Conservation (phyloP, 2,888 invertebrate genomes). For the Rugalucina vietnamica region DNA sequence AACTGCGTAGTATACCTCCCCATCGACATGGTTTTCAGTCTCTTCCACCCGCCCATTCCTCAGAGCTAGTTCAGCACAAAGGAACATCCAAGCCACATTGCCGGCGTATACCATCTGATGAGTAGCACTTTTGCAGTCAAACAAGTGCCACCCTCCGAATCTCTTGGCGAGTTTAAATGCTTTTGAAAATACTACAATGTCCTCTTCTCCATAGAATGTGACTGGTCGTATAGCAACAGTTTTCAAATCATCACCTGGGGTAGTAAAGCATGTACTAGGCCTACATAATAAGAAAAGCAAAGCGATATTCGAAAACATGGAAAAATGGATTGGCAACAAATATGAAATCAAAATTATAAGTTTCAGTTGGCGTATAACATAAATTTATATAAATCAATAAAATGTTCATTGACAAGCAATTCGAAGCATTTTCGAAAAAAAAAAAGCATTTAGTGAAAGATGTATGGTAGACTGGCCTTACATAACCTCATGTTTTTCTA, state of each 20-base stretch:
- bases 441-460: no score
- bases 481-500: no score
- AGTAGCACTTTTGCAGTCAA: slow-evolving; percentile 85
- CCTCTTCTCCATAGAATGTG: slow-evolving; percentile 87
- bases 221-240: slow-evolving; percentile 87
- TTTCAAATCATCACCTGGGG: slow-evolving; percentile 77
- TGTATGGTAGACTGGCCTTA: no score
- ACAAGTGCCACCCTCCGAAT: slow-evolving; percentile 84
- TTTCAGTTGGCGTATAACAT: no score
- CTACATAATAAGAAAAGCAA: no score
- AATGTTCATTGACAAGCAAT: no score
- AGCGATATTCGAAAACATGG: no score
- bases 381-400: no score
- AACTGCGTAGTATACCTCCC: slow-evolving; percentile 86
- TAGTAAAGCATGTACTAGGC: background rate
- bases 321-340: no score
- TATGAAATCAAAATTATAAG: no score
- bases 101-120: slow-evolving; percentile 85
- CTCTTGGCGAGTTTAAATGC: slow-evolving; percentile 85
- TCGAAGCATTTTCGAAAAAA: no score
- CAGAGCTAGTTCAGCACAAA: slow-evolving; percentile 86
- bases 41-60: no score
- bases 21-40: slow-evolving; percentile 81
- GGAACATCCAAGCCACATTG: slow-evolving; percentile 88
- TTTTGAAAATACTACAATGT: slow-evolving; percentile 75